These are phyloP conservation scores for Cephus pulcher DNA, from an alignment of 2,888 invertebrate genomes.

Conservation along the genomic window DNA sequence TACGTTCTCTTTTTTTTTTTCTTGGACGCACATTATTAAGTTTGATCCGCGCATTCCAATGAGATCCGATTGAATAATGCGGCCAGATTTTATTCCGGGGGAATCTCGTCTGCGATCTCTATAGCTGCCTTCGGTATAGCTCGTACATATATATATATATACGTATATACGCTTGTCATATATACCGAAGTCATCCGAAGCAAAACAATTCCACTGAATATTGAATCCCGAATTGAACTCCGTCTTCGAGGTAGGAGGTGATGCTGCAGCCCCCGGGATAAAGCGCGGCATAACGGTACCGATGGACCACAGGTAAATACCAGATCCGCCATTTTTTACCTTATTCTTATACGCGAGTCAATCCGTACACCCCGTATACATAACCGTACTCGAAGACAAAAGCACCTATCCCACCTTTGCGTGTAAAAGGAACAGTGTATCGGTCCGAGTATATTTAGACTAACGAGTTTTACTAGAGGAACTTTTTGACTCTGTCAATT, in stretches of 20 bases:
- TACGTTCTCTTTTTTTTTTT: constrained; percentile 12
- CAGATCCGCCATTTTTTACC: neutral
- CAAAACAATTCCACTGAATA: constrained; percentile 35
- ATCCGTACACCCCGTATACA: neutral
- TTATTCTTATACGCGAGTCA: neutral
- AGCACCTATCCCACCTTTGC: neutral
- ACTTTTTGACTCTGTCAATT: neutral
- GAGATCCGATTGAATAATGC: constrained; percentile 61
- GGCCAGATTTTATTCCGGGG: constrained; percentile 58
- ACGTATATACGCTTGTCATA: neutral
- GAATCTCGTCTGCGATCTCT: constrained; percentile 57
- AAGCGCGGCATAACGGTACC: neutral
- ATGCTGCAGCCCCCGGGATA: neutral
- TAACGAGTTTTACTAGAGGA: neutral
- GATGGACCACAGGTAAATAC: neutral
- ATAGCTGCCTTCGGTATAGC: constrained; percentile 21
- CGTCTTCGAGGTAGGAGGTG: constrained; percentile 5
- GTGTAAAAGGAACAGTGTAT: neutral
- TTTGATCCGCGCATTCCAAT: constrained; percentile 61
- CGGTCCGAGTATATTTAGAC: neutral
- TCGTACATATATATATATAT: constrained; percentile 8
- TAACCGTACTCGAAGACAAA: neutral
- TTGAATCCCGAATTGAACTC: constrained; percentile 21
- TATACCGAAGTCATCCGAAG: constrained; percentile 22
- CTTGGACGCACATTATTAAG: constrained; percentile 57